Base-by-base conservation (phyloP, 2,797 vertebrate species). In the Vipera ursinii region DNA sequence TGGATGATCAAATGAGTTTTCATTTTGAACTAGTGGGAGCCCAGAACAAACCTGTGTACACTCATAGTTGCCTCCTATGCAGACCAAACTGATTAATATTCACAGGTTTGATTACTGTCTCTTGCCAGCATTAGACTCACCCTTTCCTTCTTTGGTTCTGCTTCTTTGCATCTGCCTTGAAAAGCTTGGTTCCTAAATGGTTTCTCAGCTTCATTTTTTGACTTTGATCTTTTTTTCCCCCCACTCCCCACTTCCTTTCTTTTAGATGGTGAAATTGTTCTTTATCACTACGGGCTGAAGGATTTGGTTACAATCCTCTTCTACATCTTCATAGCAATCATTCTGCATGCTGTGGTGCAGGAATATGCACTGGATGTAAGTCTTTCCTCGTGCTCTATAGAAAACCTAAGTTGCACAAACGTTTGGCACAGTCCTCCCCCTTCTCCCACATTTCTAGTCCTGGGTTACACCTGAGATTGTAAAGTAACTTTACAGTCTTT, bases 331-430 rank as follows among this genome's bases (percentile, higher is more conserved):
- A 98, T 99, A 3, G 97, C 98, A 96, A 98, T 99, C 97, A 99
- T 99, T 97, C 97, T 99, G 93, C 99, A 99, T 0, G 99, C 99
- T 0, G 98, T 99, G 89, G 99, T 99, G 92, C 99, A 99, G 98
- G 99, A 99, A 95, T 99, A 99, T 48, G 97, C 98, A n/a, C 97
- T 99, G 95, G 99, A 99, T 73, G 99, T 99, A 96, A 99, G 99
- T 98, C 44, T 61, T 0, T 0, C 69, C 53, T 57, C 22, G 20
- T 20, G 55, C 56, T 59, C 17, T 12, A 2, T 55, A 38, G 56
- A 85, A 89, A 55, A 51, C 53, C 17, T 56, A n/a, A 38, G 0
- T 12, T 73, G 78, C 17, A 13, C 6, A 26, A 12, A 28, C 8
- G 4, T 60, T 65, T 32, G 55, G 57, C 55, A 60, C 55, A 51